These are phyloP conservation scores for Astropecten irregularis DNA, from an alignment of 53 echinoderm and acorn worm species.

Conservation along the genomic window DNA sequence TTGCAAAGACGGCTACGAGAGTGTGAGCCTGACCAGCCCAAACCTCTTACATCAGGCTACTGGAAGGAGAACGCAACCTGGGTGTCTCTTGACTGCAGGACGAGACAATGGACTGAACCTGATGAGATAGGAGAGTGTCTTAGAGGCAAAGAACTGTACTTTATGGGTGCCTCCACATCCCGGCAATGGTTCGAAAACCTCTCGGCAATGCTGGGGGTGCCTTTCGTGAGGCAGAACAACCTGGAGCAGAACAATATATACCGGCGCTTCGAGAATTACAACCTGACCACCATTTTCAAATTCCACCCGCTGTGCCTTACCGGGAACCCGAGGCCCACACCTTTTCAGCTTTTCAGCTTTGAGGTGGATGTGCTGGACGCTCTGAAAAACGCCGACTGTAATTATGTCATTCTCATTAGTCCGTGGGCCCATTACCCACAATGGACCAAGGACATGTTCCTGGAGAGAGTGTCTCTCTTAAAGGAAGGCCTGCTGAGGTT, in stretches of 20 bases:
- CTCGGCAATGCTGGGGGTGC: not conserved
- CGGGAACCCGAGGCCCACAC: slow-evolving; percentile 34
- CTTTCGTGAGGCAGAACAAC: slow-evolving; percentile 2
- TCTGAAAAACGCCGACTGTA: slow-evolving; percentile 3
- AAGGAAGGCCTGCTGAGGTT: slow-evolving; percentile 35
- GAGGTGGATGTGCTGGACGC: slow-evolving; percentile 53
- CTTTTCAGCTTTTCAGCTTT: slow-evolving; percentile 55
- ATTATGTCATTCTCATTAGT: slow-evolving; percentile 44
- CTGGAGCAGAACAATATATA: slow-evolving; percentile 19
- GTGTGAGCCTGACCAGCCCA: slow-evolving; percentile 40
- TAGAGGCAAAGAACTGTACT: slow-evolving; percentile 56
- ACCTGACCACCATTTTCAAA: not conserved
- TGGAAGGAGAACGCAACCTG: slow-evolving; percentile 50
- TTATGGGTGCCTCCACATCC: not conserved
- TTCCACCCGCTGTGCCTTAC: slow-evolving; percentile 40
- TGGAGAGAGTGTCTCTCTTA: slow-evolving; percentile 30
- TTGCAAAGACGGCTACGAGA: not conserved
- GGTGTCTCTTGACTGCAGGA: slow-evolving; percentile 53
- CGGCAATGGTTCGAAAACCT: slow-evolving; percentile 18
- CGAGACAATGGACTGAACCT: not conserved
- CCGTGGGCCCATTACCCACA: slow-evolving; percentile 65
- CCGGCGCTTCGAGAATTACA: not conserved
- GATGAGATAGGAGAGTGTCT: slow-evolving; percentile 46
- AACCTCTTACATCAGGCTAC: slow-evolving; percentile 51
- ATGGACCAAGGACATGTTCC: slow-evolving; percentile 47